phyloP scores from a whole-genome alignment of 2,888 invertebrate species.

The Drosophila aldrichi region DNA sequence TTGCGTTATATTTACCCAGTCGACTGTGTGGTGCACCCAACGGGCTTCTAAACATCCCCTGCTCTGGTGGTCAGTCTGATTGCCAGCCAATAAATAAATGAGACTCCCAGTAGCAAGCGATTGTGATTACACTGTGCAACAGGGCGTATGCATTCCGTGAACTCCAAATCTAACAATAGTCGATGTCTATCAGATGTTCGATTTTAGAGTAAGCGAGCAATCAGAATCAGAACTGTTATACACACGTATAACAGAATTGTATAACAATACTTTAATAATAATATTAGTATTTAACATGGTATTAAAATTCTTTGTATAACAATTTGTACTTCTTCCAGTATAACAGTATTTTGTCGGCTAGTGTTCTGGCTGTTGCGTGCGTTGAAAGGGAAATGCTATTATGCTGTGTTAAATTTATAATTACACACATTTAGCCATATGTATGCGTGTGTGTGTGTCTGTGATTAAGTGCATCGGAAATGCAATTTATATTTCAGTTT shows the following conservation, averaged over 20 bases:
- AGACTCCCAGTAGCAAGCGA: neutral
- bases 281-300: too few species aligned
- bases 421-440: slow-evolving; percentile 26
- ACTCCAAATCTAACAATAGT: neutral
- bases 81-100: slow-evolving; percentile 50
- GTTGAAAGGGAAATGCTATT: slow-evolving; percentile 53
- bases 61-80: slow-evolving; percentile 21
- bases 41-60: slow-evolving; percentile 23
- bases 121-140: neutral
- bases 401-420: slow-evolving; percentile 61
- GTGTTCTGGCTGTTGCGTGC: slow-evolving; percentile 19
- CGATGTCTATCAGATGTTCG: neutral
- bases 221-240: neutral
- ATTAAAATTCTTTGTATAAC: too few species aligned
- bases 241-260: too few species aligned
- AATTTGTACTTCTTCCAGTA: too few species aligned
- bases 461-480: slow-evolving; percentile 45
- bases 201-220: neutral
- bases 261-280: too few species aligned
- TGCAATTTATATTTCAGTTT: slow-evolving; percentile 62
- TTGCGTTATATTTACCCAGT: slow-evolving; percentile 24
- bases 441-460: slow-evolving; percentile 14
- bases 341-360: neutral
- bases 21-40: slow-evolving; percentile 7
- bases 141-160: neutral